Evolutionary conservation across 2,888 invertebrate genomes (phyloP).

Genomic region (Eilema depressum): DNA sequence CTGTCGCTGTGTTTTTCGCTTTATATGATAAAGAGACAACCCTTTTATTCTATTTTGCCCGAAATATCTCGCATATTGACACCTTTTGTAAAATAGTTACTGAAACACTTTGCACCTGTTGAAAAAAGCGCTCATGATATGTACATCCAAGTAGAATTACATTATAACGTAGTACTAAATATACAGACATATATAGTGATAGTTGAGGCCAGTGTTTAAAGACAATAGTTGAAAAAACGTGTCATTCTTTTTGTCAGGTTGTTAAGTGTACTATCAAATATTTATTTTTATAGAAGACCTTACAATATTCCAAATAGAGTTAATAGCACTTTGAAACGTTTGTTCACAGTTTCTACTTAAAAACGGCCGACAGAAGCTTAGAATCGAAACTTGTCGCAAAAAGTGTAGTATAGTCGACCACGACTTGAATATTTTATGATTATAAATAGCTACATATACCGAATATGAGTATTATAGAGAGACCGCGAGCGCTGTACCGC

Average conservation of each 20-base stretch:
- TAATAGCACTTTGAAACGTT: constrained; percentile 25
- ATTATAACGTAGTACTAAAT: constrained; percentile 55
- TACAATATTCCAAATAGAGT: constrained; percentile 33
- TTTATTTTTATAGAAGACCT: constrained; percentile 49
- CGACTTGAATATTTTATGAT: neutral
- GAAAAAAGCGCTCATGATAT: constrained; percentile 52
- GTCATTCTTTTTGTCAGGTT: constrained; percentile 46
- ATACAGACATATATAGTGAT: constrained; percentile 64
- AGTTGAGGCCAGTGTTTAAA: constrained; percentile 76
- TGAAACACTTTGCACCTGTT: constrained; percentile 40
- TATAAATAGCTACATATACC: neutral
- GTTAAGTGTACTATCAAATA: constrained; percentile 34
- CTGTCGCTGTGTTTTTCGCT: neutral
- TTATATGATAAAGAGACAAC: neutral
- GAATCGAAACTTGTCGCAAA: neutral
- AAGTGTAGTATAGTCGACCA: neutral
- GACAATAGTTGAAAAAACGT: constrained; percentile 60
- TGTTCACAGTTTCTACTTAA: constrained; percentile 6
- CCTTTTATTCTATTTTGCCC: neutral
- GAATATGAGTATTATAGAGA: too few species aligned
- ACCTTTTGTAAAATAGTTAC: constrained; percentile 51
- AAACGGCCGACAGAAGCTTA: constrained; percentile 31
- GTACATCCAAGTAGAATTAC: constrained; percentile 56
- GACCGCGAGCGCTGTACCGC: too few species aligned
- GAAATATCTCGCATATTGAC: constrained; percentile 16